A percentile compares a stretch with the other conserved stretches of the same genome.
These are phyloP conservation scores for Leucopternis melanops DNA, from an alignment of 2,113 vertebrate genomes.

Conservation along the genomic window DNA sequence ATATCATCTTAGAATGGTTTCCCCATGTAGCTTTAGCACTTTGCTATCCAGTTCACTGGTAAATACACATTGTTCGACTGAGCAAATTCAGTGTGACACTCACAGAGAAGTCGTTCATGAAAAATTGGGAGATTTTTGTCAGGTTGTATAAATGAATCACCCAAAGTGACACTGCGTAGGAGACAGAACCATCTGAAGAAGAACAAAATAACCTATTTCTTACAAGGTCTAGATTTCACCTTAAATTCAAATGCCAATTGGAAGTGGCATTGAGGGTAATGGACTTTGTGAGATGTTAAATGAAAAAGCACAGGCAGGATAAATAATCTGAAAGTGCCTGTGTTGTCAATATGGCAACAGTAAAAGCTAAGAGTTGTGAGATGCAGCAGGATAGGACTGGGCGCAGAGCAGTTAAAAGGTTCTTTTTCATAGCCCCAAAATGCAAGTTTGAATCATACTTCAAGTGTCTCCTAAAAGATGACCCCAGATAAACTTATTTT, in stretches of 20 bases:
- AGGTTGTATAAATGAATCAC: slow-evolving; percentile 59
- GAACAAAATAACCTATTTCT: slow-evolving; percentile 55
- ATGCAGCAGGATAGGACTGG: background rate
- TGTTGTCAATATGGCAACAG: background rate
- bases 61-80: background rate
- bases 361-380: background rate
- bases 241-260: slow-evolving; percentile 34
- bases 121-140: slow-evolving; percentile 39
- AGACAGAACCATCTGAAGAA: slow-evolving; percentile 42
- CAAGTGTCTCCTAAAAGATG: background rate
- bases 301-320: slow-evolving; percentile 1
- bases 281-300: slow-evolving; percentile 47
- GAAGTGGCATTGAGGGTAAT: slow-evolving; percentile 53
- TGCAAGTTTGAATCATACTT: fast-evolving
- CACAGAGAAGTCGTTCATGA: background rate
- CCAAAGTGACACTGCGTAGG: slow-evolving; percentile 34
- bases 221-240: slow-evolving; percentile 48
- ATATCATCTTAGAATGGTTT: background rate
- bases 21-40: background rate
- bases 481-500: background rate
- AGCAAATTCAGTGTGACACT: slow-evolving; percentile 55
- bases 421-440: background rate
- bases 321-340: background rate
- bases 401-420: background rate
- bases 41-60: background rate